Conservation (phyloP, 1,140 invertebrate genomes). For the Temnothorax curvispinosus region DNA sequence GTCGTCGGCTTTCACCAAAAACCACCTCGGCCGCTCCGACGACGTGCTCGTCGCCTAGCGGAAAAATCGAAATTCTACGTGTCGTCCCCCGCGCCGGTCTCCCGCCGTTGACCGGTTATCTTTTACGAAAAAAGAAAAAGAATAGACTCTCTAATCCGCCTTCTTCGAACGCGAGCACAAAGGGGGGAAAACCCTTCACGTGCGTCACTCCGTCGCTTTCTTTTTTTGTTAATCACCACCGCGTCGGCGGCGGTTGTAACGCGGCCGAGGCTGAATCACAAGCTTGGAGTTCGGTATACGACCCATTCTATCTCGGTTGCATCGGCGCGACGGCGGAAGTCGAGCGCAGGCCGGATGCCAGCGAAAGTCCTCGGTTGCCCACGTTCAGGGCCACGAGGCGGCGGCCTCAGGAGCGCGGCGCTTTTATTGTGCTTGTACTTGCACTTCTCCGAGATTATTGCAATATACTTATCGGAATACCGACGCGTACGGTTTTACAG, state of each 20-base stretch:
- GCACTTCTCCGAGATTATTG: not conserved
- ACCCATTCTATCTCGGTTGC: constrained; percentile 38
- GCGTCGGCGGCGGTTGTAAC: constrained; percentile 47
- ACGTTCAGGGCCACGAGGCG: constrained; percentile 57
- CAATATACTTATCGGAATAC: not conserved
- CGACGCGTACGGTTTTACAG: not conserved
- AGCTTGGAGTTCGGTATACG: not conserved
- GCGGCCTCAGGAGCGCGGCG: not conserved
- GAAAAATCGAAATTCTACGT: constrained; percentile 63
- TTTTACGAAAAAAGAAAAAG: no score
- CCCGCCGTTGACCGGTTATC: not conserved
- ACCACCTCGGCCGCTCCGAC: constrained; percentile 65
- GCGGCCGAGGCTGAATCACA: constrained; percentile 75
- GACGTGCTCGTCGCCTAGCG: constrained; percentile 29
- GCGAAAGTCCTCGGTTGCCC: constrained; percentile 64
- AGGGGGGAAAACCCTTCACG: not conserved
- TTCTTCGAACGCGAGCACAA: not conserved
- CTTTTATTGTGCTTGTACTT: constrained; percentile 1
- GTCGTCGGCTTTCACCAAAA: constrained; percentile 81
- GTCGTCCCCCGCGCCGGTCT: not conserved
- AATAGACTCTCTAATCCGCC: not conserved
- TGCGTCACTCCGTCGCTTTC: constrained; percentile 66
- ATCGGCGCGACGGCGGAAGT: constrained; percentile 57
- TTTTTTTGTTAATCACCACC: constrained; percentile 80
- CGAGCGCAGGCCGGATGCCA: constrained; percentile 62